A percentile compares a stretch with the other conserved stretches of the same genome.
phyloP scores from a whole-genome alignment of 1,140 invertebrate genomes.

The Nasonia longicornis region DNA sequence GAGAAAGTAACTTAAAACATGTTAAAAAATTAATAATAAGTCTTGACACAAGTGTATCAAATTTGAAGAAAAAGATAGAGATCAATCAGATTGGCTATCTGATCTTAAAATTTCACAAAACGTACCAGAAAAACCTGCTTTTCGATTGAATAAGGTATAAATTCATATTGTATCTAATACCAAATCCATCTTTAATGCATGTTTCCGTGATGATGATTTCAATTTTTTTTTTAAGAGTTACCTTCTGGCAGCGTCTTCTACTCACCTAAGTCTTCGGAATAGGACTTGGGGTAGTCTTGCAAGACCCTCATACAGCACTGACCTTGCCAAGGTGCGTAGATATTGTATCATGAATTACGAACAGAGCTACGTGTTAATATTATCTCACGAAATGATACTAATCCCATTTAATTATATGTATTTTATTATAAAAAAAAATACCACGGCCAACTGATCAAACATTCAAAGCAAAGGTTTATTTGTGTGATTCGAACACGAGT shows the following conservation, averaged over 20 bases:
- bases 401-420: constrained; percentile 67
- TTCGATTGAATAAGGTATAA: constrained; percentile 24
- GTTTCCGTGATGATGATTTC: constrained; percentile 38
- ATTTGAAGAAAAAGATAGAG: constrained; percentile 8
- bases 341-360: constrained; percentile 71
- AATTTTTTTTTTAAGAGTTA: constrained; percentile 64
- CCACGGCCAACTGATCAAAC: constrained; percentile 49
- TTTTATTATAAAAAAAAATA: constrained; percentile 60
- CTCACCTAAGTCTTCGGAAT: constrained; percentile 68
- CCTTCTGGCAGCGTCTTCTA: constrained; percentile 67
- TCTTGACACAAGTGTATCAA: constrained; percentile 5
- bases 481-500: background rate
- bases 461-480: constrained; percentile 5
- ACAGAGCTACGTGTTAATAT: constrained; percentile 72
- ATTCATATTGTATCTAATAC: constrained; percentile 24
- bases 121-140: constrained; percentile 38
- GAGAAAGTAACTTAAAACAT: background rate
- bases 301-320: constrained; percentile 70
- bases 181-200: constrained; percentile 39
- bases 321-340: constrained; percentile 71
- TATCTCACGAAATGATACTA: constrained; percentile 70
- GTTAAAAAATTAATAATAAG: background rate
- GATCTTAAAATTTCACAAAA: constrained; percentile 27
- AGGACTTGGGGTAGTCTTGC: constrained; percentile 70
- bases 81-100: background rate